Conservation (phyloP, 2,113 vertebrate genomes). For the Notarius lentiginosus region DNA sequence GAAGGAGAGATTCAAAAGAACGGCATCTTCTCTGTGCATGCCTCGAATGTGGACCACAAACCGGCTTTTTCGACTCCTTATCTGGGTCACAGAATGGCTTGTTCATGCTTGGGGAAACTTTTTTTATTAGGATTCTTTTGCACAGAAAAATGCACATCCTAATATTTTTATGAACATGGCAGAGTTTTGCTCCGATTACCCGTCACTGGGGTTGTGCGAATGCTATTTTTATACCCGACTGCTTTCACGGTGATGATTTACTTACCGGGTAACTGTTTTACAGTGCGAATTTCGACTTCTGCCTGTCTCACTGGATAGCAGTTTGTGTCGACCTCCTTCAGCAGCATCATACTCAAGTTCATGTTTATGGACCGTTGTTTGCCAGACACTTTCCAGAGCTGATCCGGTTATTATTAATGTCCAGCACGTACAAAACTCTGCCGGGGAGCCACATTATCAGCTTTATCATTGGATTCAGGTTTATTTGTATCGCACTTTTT, state of each 20-base stretch:
- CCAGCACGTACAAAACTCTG: neutral
- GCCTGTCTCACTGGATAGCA: neutral
- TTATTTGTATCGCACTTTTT: neutral
- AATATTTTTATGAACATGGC: neutral
- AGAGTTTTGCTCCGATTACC: neutral
- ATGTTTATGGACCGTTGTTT: neutral
- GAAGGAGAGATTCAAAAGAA: constrained; percentile 20
- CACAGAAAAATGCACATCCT: neutral
- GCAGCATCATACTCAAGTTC: neutral
- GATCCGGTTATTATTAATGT: neutral
- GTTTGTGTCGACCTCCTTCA: neutral
- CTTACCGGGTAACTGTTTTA: neutral
- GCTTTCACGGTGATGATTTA: neutral
- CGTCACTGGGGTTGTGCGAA: neutral
- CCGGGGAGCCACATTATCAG: neutral
- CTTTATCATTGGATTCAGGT: neutral
- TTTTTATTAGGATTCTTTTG: neutral
- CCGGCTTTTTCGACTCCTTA: constrained; percentile 12
- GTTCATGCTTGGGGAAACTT: neutral
- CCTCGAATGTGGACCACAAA: constrained; percentile 12
- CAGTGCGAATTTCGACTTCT: neutral
- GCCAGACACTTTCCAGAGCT: neutral
- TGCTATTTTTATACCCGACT: neutral
- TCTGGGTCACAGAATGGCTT: neutral
- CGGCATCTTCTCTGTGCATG: neutral